A percentile compares a stretch with the other conserved stretches of the same genome.
phyloP scores from a whole-genome alignment of 2,797 vertebrate genomes.

The Meriones psammophilus region DNA sequence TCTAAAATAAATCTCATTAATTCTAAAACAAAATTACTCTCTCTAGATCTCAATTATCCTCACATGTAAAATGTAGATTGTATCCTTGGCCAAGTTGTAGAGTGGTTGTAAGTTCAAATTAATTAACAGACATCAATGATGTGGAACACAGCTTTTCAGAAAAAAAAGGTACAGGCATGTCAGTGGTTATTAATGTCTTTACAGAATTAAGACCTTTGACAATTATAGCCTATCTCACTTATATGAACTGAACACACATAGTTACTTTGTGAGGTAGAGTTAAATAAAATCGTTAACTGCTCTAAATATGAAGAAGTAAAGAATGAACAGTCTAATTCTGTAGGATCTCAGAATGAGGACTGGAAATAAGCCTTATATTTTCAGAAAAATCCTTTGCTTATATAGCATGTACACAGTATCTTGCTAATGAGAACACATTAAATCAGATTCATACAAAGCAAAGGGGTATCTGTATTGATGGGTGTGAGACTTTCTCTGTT shows the following conservation, averaged over 20 bases:
- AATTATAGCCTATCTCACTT: neutral
- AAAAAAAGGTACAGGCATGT: neutral
- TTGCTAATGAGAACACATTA: neutral
- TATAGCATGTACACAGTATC: neutral
- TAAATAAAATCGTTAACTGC: neutral
- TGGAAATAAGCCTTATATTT: neutral
- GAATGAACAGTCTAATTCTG: neutral
- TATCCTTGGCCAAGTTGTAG: neutral
- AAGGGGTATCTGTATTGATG: neutral
- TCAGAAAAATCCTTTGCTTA: neutral
- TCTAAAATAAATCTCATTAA: conserved; percentile 10
- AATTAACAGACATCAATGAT: neutral
- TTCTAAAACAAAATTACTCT: neutral
- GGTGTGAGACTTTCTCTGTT: neutral
- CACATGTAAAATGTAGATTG: neutral
- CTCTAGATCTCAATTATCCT: neutral
- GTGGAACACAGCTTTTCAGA: neutral
- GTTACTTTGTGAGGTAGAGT: neutral
- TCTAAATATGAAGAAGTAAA: neutral
- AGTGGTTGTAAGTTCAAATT: neutral
- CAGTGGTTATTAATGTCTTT: neutral
- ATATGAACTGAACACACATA: neutral
- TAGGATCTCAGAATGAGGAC: neutral
- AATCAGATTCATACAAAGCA: neutral
- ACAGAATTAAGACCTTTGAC: neutral